Conservation (phyloP, 2,888 invertebrate genomes). For the Cyclophora albipunctata region DNA sequence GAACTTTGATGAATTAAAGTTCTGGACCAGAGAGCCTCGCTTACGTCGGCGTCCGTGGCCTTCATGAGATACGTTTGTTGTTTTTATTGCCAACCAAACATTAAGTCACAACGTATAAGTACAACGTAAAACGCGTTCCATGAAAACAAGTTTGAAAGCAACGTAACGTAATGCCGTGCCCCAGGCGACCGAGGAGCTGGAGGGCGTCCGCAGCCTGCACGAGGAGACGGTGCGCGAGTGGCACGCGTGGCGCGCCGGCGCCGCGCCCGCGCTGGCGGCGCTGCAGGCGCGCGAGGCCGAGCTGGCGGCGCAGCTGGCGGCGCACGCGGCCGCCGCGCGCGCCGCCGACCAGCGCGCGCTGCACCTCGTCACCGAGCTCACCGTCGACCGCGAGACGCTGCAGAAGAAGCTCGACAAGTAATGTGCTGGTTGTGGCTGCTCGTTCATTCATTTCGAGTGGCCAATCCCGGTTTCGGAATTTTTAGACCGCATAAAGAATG, state of each 20-base stretch:
- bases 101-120: too few species aligned
- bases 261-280: conserved; percentile 20
- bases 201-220: conserved; percentile 68
- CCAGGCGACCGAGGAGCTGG: conserved; percentile 64
- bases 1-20: too few species aligned
- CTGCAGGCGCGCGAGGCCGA: conserved; percentile 18
- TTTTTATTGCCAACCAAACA: too few species aligned
- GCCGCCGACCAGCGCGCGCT: conserved; percentile 37
- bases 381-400: conserved; percentile 59
- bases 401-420: conserved; percentile 55
- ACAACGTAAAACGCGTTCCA: too few species aligned
- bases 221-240: conserved; percentile 63
- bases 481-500: neutral
- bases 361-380: conserved; percentile 55
- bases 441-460: too few species aligned
- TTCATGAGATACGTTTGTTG: too few species aligned
- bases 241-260: conserved; percentile 32
- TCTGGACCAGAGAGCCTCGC: too few species aligned
- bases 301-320: conserved; percentile 22
- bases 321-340: conserved; percentile 25
- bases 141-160: too few species aligned
- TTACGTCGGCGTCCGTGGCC: too few species aligned
- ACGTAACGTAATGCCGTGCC: too few species aligned
- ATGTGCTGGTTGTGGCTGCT: too few species aligned
- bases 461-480: too few species aligned